Evolutionary conservation across 1,140 invertebrate species (phyloP).

Genomic region (Diprion similis): DNA sequence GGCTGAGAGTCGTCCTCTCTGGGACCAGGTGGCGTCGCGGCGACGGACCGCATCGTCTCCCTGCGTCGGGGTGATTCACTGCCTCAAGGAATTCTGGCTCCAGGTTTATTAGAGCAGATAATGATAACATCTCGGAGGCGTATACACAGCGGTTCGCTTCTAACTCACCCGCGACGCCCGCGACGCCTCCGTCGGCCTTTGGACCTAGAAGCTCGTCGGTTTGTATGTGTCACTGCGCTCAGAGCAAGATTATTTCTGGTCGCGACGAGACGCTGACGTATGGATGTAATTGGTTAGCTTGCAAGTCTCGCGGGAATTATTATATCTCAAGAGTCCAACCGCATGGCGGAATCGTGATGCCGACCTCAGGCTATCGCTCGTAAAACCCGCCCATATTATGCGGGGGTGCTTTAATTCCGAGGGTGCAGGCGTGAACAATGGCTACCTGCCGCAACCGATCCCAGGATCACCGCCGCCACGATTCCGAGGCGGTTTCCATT

Average conservation of each 20-base stretch:
- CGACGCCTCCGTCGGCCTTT: constrained; percentile 21
- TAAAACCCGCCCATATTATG: too few relatives aligned
- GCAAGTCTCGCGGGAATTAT: constrained; percentile 45
- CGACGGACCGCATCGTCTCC: not conserved
- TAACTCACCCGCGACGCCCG: constrained; percentile 24
- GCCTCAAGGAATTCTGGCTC: constrained; percentile 40
- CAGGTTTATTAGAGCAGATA: constrained; percentile 55
- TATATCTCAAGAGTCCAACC: constrained; percentile 32
- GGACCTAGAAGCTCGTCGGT: constrained; percentile 11
- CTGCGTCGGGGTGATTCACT: constrained; percentile 37
- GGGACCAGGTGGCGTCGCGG: constrained; percentile 1
- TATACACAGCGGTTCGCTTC: constrained; percentile 23
- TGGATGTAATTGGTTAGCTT: constrained; percentile 57
- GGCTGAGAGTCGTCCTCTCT: not conserved
- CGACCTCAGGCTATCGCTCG: not conserved
- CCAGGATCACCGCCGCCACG: too few relatives aligned
- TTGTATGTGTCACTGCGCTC: constrained; percentile 23
- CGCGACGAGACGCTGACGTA: constrained; percentile 40
- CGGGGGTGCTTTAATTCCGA: too few relatives aligned
- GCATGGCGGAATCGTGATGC: constrained; percentile 12
- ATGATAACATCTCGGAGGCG: constrained; percentile 53
- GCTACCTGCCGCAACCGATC: too few relatives aligned
- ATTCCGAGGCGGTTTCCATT: too few relatives aligned
- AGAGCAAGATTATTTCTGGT: constrained; percentile 57
- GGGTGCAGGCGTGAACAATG: too few relatives aligned